Evolutionary conservation across 2,113 vertebrate species (phyloP), one percentile per base, ranked within the genome.

Genomic region (Amphiprion ocellaris): DNA sequence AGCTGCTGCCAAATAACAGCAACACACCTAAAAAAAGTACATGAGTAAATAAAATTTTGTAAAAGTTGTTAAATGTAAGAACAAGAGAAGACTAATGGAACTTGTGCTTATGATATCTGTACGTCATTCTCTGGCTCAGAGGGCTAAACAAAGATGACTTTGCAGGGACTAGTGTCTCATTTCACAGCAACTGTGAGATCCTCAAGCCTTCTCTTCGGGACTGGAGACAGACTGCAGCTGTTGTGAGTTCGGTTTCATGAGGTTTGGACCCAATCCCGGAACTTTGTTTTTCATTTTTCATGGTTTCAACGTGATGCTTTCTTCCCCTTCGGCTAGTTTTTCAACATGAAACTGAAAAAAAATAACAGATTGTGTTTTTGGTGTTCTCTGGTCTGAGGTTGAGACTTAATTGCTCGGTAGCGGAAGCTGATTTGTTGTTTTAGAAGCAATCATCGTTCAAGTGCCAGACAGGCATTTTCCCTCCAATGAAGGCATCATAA

Each of bases 161-260:
- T 77, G 65, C 63, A 66, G 61, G 19, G 37, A 28, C 55, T 47
- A 74, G 53, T 73, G 74, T 84, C 69, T 86, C 66, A 49, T 86
- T 81, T 83, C 55, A 74, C 76, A 54, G 74, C 67, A 76, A 79
- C 70, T 80, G 79, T 73, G 79, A 82, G 44, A 69, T 69, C 54
- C 59, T 59, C 47, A 62, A 77, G 47, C 15, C n/a, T 62, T 83
- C 19, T 81, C 50, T 70, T 75, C 10, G 6, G 68, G 24, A 19
- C 68, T 68, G 62, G 17, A 74, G 72, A 78, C 81, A 58, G 77
- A 62, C 76, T 86, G 79, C 93, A 94, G 91, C 91, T 94, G 92
- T 82, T 86, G 63, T 84, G 89, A 88, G 79, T 87, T 90, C 66
- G 26, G 74, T 91, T 93, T 92, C 84, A 89, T 83, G 87, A 91